Evolutionary conservation across 2,113 vertebrate genomes (phyloP).

Genomic region (Patagioenas fasciata): DNA sequence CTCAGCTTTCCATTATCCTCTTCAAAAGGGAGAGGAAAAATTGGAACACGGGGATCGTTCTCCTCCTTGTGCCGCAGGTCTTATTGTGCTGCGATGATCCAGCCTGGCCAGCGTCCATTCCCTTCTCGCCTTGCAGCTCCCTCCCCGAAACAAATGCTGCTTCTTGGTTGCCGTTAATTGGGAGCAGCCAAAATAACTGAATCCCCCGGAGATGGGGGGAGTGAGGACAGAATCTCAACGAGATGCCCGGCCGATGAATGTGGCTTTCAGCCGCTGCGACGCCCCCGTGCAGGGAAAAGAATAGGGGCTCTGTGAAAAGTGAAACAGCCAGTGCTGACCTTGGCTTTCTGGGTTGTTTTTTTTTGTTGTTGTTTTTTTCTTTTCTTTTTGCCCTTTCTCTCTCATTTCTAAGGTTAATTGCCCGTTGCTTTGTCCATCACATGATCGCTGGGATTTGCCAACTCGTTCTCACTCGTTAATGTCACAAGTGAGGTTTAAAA

Average conservation of each 20-base stretch:
- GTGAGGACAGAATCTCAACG: slow-evolving; percentile 43
- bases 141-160: slow-evolving; percentile 28
- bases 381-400: neutral
- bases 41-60: slow-evolving; percentile 24
- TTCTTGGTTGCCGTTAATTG: slow-evolving; percentile 48
- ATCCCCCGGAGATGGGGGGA: slow-evolving; percentile 31
- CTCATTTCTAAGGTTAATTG: slow-evolving; percentile 58
- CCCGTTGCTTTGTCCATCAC: slow-evolving; percentile 44
- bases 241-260: slow-evolving; percentile 53
- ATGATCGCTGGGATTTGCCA: slow-evolving; percentile 41
- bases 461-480: neutral
- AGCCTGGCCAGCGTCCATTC: slow-evolving; percentile 26
- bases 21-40: slow-evolving; percentile 25
- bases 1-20: slow-evolving; percentile 38
- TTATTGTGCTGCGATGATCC: slow-evolving; percentile 31
- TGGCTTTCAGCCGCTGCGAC: slow-evolving; percentile 63
- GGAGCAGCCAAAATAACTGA: slow-evolving; percentile 54
- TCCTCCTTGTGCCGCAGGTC: neutral
- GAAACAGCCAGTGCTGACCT: slow-evolving; percentile 68
- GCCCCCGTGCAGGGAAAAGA: slow-evolving; percentile 39
- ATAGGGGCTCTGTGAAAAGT: slow-evolving; percentile 51
- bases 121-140: slow-evolving; percentile 26
- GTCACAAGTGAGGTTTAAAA: slow-evolving; percentile 15
- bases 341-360: slow-evolving; percentile 54
- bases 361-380: neutral